Conservation (phyloP, 2,888 invertebrate genomes). For the Caenorhabditis sp. region DNA sequence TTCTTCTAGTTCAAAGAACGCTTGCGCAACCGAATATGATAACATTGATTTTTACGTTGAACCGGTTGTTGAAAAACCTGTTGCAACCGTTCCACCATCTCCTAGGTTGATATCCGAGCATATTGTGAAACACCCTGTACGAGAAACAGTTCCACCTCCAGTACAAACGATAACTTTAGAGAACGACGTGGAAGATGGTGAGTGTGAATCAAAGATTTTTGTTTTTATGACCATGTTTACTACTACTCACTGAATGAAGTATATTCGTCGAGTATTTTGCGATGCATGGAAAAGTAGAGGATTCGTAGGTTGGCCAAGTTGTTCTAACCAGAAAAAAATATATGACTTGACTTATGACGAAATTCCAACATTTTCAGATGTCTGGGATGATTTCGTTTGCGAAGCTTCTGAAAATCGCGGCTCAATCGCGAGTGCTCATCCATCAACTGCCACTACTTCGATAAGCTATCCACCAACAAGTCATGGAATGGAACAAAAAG, state of each 20-base stretch:
- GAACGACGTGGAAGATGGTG: neutral
- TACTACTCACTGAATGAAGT: neutral
- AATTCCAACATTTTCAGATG: neutral
- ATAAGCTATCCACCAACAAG: neutral
- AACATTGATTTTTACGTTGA: neutral
- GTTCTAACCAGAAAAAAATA: neutral
- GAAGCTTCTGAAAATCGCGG: neutral
- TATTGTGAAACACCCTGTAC: neutral
- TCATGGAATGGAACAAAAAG: neutral
- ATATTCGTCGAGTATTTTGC: neutral
- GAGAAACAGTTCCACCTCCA: neutral
- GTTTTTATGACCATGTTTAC: neutral
- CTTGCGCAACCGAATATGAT: constrained; percentile 7
- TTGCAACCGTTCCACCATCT: neutral
- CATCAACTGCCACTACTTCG: neutral
- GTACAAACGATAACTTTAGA: neutral
- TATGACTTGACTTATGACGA: neutral
- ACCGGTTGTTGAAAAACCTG: neutral
- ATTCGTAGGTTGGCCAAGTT: neutral
- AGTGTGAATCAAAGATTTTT: neutral
- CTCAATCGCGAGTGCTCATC: neutral
- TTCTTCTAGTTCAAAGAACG: constrained; percentile 4
- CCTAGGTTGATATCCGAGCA: neutral
- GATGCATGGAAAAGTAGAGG: neutral
- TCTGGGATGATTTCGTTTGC: constrained; percentile 1